Percentiles rank a stretch among this genome's conserved stretches.
Conservation (phyloP, 2,888 invertebrate species). For the Drosophila neonasuta region DNA sequence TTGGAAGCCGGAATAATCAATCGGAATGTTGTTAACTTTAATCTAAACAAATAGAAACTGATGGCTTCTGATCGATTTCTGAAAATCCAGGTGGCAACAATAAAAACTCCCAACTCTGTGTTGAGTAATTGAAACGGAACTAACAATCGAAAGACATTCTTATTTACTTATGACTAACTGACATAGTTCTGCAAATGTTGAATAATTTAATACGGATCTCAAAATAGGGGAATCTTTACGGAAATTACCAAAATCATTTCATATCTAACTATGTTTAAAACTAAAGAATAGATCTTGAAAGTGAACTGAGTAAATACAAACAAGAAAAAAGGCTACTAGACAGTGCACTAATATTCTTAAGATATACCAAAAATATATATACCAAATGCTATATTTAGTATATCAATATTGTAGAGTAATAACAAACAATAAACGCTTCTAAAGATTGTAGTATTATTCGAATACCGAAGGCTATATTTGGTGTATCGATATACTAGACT, state of each 20-base stretch:
- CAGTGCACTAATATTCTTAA: no score
- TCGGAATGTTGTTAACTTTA: conserved; percentile 40
- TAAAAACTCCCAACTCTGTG: not conserved
- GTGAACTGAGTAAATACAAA: no score
- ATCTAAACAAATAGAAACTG: not conserved
- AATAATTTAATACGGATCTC: not conserved
- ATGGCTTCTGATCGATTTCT: conserved; percentile 7
- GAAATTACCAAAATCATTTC: not conserved
- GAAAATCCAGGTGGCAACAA: conserved; percentile 23
- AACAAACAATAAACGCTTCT: no score
- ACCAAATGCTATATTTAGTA: no score
- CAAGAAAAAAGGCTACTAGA: no score
- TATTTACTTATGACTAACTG: not conserved
- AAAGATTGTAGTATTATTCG: no score
- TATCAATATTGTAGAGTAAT: no score
- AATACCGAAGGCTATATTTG: no score
- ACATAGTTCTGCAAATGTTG: not conserved
- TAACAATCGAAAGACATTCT: not conserved
- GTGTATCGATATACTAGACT: no score
- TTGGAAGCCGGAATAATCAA: conserved; percentile 45
- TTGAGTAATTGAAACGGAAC: conserved; percentile 15
- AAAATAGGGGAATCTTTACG: not conserved
- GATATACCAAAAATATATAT: no score
- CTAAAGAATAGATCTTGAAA: no score
- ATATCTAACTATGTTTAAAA: no score